A percentile compares a stretch with the other conserved stretches of the same genome.
phyloP scores from a whole-genome alignment of 37 sponge, comb jelly and placozoan species.

The Diacarnus erythraeanus region DNA sequence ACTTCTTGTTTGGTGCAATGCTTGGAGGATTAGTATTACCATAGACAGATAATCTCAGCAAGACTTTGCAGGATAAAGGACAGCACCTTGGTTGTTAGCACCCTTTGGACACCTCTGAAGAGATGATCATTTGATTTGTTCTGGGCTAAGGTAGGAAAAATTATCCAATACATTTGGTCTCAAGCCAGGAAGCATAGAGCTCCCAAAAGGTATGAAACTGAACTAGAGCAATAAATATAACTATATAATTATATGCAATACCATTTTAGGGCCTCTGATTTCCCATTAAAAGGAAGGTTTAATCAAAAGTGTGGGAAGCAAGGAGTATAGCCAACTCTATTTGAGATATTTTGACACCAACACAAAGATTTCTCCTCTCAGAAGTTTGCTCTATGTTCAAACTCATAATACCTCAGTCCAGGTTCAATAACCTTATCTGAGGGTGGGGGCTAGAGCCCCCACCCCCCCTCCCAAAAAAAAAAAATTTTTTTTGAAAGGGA shows the following conservation, averaged over 20 bases:
- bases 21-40: neutral
- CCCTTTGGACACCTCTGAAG: neutral
- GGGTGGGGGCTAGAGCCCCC: too few species aligned
- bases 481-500: too few species aligned
- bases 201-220: constrained; percentile 1
- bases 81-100: neutral
- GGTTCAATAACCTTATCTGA: neutral
- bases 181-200: neutral
- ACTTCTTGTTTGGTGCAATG: constrained; percentile 4
- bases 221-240: too few species aligned
- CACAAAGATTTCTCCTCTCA: neutral
- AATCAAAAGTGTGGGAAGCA: too few species aligned
- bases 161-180: neutral
- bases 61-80: neutral
- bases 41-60: neutral
- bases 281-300: too few species aligned
- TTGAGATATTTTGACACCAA: neutral
- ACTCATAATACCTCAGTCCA: neutral
- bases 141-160: neutral
- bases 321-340: neutral
- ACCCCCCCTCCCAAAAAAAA: too few species aligned
- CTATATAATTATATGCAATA: too few species aligned
- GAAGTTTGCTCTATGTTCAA: neutral
- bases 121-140: constrained; percentile 1
- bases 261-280: too few species aligned